Percentiles rank a stretch among this genome's conserved stretches.
Conservation (phyloP, 2,797 vertebrate species). For the Thalassophryne amazonica region DNA sequence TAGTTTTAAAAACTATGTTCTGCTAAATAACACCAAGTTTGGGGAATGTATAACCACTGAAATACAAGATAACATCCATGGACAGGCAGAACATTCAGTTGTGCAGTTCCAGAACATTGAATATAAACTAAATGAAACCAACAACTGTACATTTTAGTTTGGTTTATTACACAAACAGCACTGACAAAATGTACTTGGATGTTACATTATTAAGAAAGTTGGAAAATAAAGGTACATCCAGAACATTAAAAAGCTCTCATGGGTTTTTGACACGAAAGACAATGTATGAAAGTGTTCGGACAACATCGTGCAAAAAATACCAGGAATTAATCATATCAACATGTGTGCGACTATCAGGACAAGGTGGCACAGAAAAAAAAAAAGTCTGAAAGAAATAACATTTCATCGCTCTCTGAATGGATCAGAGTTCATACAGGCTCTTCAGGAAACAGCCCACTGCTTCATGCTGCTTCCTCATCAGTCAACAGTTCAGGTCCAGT, state of each 20-base stretch:
- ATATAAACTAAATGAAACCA: not conserved
- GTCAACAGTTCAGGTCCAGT: no score
- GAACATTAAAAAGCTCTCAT: constrained; percentile 45
- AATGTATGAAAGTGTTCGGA: constrained; percentile 42
- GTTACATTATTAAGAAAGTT: constrained; percentile 62
- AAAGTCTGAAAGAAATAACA: constrained; percentile 1
- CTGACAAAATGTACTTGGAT: constrained; percentile 74
- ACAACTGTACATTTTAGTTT: constrained; percentile 47
- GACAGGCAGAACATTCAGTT: no score
- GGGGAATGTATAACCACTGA: no score
- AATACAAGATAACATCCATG: no score
- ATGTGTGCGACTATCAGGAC: constrained; percentile 5
- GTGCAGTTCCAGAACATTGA: no score
- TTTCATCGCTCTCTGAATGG: not conserved
- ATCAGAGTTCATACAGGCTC: not conserved
- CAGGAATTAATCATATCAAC: constrained; percentile 2
- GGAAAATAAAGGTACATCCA: constrained; percentile 45
- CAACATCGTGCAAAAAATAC: constrained; percentile 19
- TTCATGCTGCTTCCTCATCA: no score
- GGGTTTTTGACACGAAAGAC: constrained; percentile 30
- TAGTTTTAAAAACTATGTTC: no score
- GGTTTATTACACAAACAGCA: constrained; percentile 83
- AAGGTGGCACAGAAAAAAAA: constrained; percentile 3
- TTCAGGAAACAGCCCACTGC: constrained; percentile 2
- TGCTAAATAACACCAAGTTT: no score